Percentiles rank a stretch among this genome's conserved stretches.
Conservation (phyloP, 2,113 vertebrate genomes). For the Parus major region DNA sequence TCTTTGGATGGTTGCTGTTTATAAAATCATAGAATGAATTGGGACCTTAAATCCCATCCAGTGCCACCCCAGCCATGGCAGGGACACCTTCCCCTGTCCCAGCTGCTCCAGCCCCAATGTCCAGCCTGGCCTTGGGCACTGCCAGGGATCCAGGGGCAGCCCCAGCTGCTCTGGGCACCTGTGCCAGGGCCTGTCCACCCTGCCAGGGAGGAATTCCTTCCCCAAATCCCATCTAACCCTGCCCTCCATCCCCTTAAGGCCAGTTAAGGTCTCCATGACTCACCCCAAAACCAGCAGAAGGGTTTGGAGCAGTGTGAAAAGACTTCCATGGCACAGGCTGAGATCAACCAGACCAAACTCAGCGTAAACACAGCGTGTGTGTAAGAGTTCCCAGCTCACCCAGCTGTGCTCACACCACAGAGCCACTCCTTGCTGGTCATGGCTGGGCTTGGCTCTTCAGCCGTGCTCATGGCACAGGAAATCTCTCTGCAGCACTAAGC, state of each 20-base stretch:
- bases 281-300: background rate
- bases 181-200: rapidly evolving
- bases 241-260: background rate
- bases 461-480: background rate
- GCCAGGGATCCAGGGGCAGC: background rate
- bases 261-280: background rate
- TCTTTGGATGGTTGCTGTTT: background rate
- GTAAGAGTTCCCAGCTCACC: background rate
- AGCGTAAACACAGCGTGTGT: rapidly evolving
- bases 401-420: background rate
- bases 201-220: rapidly evolving
- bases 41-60: rapidly evolving
- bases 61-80: background rate
- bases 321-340: background rate
- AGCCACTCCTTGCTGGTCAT: background rate
- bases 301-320: background rate
- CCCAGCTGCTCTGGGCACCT: background rate
- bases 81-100: background rate
- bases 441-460: background rate
- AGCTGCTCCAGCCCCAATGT: rapidly evolving
- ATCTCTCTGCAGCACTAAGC: background rate
- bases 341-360: background rate
- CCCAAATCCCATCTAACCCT: rapidly evolving
- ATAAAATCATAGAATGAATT: background rate
- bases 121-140: background rate